Evolutionary conservation across 1,140 invertebrate species (phyloP), one percentile per base, ranked within the genome.

Genomic region (Euwallacea fornicatus): DNA sequence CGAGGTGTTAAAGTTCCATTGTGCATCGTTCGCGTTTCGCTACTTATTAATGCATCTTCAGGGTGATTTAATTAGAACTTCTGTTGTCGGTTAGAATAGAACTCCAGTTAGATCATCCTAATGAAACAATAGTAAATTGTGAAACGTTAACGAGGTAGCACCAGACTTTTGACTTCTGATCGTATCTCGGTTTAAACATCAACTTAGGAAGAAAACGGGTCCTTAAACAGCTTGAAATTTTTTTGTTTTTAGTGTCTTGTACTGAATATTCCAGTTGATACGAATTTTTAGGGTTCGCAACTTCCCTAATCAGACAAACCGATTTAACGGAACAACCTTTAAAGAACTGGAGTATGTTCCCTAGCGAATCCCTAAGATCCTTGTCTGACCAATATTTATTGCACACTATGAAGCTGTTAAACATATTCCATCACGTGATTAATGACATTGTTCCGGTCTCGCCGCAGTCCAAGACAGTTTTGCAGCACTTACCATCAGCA

Each of bases 371-470:
- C 55, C 80, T 85, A 68, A 78, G 80, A 15, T 77, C 71, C 16
- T 71, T 84, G 67, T 81, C 84, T 2, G 91, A 93, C 74, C 81
- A 87, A 44, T 84, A 93, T 13, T 81, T 93, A 7, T 84, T 82
- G 44, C 90, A 93, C 72, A 83, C 91, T 0, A 78, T 90, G 44
- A 88, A 90, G 78, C 79, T 93, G 47, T 77, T 94, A 21, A 92
- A 92, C 78, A 88, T 93, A 54, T 88, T 90, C 77, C 86, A 89
- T 15, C 90, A 93, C 78, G 86, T 94, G 54, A 86, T 93, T 56
- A 91, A 94, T 75, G 91, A 93, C 65, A 83, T 88, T 55, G 85
- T 85, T 67, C 84, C 90, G 60, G 84, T 85, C 47, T 81, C 88
- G 0, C 83, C 86, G 53, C 85, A 88, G 56, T 83, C 85, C 76